Base-by-base conservation (phyloP, 2,888 invertebrate genomes). In the Smittia aterrima region DNA sequence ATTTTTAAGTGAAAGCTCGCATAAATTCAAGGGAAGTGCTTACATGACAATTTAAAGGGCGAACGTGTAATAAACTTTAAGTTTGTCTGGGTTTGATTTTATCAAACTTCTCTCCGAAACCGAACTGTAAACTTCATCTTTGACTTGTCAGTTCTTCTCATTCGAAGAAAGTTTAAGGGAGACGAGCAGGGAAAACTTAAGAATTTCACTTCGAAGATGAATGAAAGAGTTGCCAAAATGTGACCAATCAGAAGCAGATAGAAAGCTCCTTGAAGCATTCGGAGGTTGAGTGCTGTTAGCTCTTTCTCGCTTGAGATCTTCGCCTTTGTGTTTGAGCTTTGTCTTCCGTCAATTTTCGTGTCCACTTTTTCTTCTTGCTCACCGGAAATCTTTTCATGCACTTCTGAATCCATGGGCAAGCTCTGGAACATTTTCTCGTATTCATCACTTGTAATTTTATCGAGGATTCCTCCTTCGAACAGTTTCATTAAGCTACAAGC, bases 361-460 rank as follows among this genome's bases (percentile, higher is more conserved):
- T 68, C 47, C 2, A 47, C 16, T 1, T 47, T 18, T 22, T 22
- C 47, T 38, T 66, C 38, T 38, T 27, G 9, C n/a, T 66, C 66
- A 18, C 1, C 38, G n/a, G 64, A 68, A 76, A 32, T 76, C 75
- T 64, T n/a, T 70, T 76, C 76, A 76, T 73, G 22, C 32, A 74
- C 66, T 41, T 71, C 3, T 27, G n/a, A n/a, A 67, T 41, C 24
- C 18, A n/a, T 67, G 0, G 24, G 32, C 72, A 72, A 58, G 85
- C 80, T 83, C 84, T 84, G 88, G 83, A 89, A 89, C 77, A 91
- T 85, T 76, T 87, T 89, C 79, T 87, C 89, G 79, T 91, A 92
- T 79, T 92, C 92, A 72, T 89, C 89, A 77, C 88, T 88, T 0
- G 92, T 91, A 85, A 92, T 90, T 83, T 91, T 91, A 0, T 89